phyloP scores from a whole-genome alignment of 1,140 invertebrate genomes.

The Pseudomyrmex cubaensis region DNA sequence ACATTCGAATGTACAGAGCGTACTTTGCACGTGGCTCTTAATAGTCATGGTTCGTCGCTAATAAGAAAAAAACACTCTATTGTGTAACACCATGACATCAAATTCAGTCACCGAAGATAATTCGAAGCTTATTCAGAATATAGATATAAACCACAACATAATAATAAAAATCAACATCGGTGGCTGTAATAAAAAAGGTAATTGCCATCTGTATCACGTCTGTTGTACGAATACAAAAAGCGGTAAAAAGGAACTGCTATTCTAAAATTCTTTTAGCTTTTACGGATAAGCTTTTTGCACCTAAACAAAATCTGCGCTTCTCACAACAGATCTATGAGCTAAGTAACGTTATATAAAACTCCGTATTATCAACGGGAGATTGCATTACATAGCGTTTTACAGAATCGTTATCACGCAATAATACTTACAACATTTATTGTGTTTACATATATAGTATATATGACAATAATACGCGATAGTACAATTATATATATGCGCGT shows the following conservation, averaged over 20 bases:
- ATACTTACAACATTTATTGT: slow-evolving; percentile 70
- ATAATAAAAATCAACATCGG: slow-evolving; percentile 14
- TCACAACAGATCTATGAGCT: slow-evolving; percentile 21
- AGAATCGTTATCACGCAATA: slow-evolving; percentile 62
- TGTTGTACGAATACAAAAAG: background rate
- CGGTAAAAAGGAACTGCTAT: background rate
- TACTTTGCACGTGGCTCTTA: slow-evolving; percentile 4
- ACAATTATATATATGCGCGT: slow-evolving; percentile 41
- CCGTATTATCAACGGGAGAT: slow-evolving; percentile 52
- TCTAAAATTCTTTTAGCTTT: slow-evolving; percentile 19
- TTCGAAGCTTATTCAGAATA: slow-evolving; percentile 8
- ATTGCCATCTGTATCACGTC: background rate
- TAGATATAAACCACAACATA: background rate
- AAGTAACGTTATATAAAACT: slow-evolving; percentile 72
- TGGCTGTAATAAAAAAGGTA: slow-evolving; percentile 16
- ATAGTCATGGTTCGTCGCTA: slow-evolving; percentile 22
- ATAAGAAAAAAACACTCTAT: background rate
- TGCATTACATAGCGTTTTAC: slow-evolving; percentile 64
- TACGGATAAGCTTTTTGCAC: background rate
- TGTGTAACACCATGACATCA: background rate
- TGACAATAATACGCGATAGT: slow-evolving; percentile 44
- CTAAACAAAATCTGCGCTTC: slow-evolving; percentile 26
- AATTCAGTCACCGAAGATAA: slow-evolving; percentile 6
- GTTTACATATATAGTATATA: slow-evolving; percentile 58
- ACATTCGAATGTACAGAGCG: slow-evolving; percentile 30